Evolutionary conservation across 2,888 invertebrate species (phyloP).

Genomic region (Caenorhabditis sinica): DNA sequence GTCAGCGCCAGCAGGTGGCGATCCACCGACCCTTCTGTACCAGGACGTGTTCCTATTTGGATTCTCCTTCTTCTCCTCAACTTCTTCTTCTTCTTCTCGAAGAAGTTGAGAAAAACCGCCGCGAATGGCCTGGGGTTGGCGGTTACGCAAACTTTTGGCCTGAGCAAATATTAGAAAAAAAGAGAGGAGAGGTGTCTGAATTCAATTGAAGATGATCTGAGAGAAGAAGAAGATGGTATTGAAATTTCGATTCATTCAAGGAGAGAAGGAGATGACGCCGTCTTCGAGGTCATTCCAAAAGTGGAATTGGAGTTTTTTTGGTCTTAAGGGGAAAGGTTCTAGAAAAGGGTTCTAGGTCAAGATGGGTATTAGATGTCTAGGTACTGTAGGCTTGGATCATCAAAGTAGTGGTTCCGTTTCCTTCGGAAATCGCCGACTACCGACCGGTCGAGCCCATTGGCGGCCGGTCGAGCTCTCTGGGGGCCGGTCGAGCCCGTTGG

Average conservation of each 20-base stretch:
- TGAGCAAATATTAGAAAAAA: slow-evolving; percentile 47
- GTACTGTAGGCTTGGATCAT: too few species aligned
- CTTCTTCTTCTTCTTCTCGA: slow-evolving; percentile 19
- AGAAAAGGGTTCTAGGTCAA: not conserved
- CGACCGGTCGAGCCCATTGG: too few species aligned
- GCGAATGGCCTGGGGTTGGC: slow-evolving; percentile 42
- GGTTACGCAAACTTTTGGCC: slow-evolving; percentile 55
- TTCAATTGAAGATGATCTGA: slow-evolving; percentile 8
- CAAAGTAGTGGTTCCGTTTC: too few species aligned
- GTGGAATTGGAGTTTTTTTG: not conserved
- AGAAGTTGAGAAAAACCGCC: slow-evolving; percentile 37
- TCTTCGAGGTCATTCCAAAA: not conserved
- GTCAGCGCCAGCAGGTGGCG: slow-evolving; percentile 4
- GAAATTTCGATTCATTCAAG: slow-evolving; percentile 3
- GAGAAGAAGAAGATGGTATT: too few species aligned
- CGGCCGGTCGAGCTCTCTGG: too few species aligned
- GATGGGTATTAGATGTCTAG: too few species aligned
- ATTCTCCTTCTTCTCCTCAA: slow-evolving; percentile 33
- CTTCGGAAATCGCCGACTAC: too few species aligned
- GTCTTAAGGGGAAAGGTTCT: not conserved
- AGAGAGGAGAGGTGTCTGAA: slow-evolving; percentile 15
- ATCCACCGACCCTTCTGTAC: slow-evolving; percentile 53
- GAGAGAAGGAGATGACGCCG: not conserved
- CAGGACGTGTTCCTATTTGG: slow-evolving; percentile 68
- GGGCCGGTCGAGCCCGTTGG: too few species aligned